phyloP scores from a whole-genome alignment of 2,113 vertebrate species.

The Mugil cephalus region DNA sequence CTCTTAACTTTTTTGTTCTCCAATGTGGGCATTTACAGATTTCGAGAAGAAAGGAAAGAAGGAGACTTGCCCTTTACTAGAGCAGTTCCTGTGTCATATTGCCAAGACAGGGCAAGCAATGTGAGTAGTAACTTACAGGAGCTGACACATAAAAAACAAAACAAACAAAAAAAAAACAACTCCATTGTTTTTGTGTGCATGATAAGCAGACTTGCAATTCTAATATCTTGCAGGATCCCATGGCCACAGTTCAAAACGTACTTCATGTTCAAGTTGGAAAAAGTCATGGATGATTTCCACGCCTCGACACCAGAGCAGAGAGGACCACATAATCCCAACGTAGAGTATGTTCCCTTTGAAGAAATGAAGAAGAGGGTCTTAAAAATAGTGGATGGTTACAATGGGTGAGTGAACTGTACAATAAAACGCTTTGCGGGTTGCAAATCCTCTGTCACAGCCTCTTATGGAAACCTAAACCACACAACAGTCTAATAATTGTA shows the following conservation, averaged over 20 bases:
- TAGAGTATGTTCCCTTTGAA: constrained; percentile 96
- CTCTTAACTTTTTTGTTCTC: background rate
- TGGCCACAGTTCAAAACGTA: constrained; percentile 98
- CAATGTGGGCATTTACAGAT: constrained; percentile 81
- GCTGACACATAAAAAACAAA: background rate
- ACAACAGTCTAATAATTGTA: background rate
- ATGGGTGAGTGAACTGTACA: constrained; percentile 87
- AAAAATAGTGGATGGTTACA: constrained; percentile 97
- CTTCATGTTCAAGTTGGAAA: constrained; percentile 98
- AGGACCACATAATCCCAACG: constrained; percentile 91
- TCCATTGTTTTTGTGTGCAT: background rate
- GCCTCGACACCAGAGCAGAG: constrained; percentile 91
- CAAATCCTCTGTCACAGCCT: background rate
- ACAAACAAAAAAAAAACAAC: background rate
- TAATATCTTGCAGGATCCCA: constrained; percentile 87
- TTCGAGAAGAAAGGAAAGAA: constrained; percentile 97
- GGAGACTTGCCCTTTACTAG: constrained; percentile 90
- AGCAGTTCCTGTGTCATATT: constrained; percentile 95
- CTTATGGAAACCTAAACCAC: background rate
- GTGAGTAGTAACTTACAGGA: constrained; percentile 84
- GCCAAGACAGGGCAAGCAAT: constrained; percentile 95
- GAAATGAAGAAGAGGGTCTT: constrained; percentile 97
- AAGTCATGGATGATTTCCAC: constrained; percentile 97
- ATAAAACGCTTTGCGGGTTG: background rate
- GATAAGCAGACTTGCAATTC: background rate